Base-by-base conservation (phyloP, 2,888 invertebrate species). In the Apamea anceps region DNA sequence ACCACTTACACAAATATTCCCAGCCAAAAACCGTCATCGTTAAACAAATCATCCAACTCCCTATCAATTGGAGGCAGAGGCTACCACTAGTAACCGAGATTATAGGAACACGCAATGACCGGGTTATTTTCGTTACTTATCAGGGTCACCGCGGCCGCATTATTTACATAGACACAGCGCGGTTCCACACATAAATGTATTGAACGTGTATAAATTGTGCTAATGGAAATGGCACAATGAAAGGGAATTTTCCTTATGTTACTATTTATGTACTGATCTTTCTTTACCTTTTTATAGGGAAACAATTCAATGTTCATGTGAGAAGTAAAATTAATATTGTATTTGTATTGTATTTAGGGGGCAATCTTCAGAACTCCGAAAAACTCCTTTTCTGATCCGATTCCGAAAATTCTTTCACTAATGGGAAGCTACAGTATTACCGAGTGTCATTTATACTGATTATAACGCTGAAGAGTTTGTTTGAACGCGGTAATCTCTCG, bases 121-220 rank as follows among this genome's bases (percentile, higher is more conserved):
- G 94, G 91, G 95, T 95, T 96, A 96, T 96, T 96, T 96, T 94
- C 88, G 96, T 94, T 93, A 92, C 91, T 92, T 94, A 96, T 95
- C 96, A 96, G 95, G 96, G 96, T 95, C 95, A 90, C 78, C 75
- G 85, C 90, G 90, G 83, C 86, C 90, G 90, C 85, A 90, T 89
- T 92, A 92, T 93, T 91, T 91, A 91, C 92, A 91, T 92, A 91
- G 91, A 91, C 90, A 92, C 66, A 88, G 67, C 89, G 83, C 86
- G 89, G 91, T 85, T 87, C 75, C 81, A 85, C 85, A 80, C 85
- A 88, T 73, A 79, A 85, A 88, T 85, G 85, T 89, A 84, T 86
- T 81, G 83, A 85, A 79, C 81, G 81, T 72, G 81, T 85, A 78
- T 75, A 82, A 77, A 78, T 77, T 60, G 76, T 63, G 75, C 75